Evolutionary conservation across 2,113 vertebrate species (phyloP).

Genomic region (Saccopteryx bilineata): DNA sequence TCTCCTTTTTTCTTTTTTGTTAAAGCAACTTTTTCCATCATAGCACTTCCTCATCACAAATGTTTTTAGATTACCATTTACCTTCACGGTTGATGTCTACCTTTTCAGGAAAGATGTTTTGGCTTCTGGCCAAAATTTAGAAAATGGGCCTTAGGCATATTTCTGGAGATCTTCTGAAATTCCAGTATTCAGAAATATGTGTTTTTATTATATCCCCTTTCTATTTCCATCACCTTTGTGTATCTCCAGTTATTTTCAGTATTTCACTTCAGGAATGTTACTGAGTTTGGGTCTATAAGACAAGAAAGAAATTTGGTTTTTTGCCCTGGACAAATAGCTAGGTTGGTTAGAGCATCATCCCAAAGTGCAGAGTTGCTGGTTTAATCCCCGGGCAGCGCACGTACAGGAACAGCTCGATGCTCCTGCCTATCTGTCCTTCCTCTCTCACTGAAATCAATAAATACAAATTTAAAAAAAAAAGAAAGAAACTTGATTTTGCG

Average conservation of each 20-base stretch:
- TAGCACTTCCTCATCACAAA: background rate
- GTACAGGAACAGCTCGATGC: too few relatives aligned
- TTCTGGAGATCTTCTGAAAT: background rate
- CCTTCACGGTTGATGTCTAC: background rate
- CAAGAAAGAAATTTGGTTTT: background rate
- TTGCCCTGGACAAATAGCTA: too few relatives aligned
- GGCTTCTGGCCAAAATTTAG: conserved; percentile 13
- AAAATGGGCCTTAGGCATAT: background rate
- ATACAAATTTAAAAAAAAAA: too few relatives aligned
- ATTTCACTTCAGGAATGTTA: background rate
- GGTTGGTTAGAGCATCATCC: too few relatives aligned
- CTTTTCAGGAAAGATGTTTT: conserved; percentile 1
- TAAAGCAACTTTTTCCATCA: background rate
- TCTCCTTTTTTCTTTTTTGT: background rate
- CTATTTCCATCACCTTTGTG: background rate
- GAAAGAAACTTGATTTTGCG: background rate
- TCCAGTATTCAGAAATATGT: background rate
- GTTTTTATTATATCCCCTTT: background rate
- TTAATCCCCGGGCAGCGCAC: too few relatives aligned
- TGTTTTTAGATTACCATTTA: background rate
- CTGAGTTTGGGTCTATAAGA: background rate
- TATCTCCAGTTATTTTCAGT: background rate
- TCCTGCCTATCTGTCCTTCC: too few relatives aligned
- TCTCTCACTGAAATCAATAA: too few relatives aligned
- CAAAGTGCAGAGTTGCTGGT: too few relatives aligned